Evolutionary conservation across 2,888 invertebrate species (phyloP).

Genomic region (Nezara viridula): DNA sequence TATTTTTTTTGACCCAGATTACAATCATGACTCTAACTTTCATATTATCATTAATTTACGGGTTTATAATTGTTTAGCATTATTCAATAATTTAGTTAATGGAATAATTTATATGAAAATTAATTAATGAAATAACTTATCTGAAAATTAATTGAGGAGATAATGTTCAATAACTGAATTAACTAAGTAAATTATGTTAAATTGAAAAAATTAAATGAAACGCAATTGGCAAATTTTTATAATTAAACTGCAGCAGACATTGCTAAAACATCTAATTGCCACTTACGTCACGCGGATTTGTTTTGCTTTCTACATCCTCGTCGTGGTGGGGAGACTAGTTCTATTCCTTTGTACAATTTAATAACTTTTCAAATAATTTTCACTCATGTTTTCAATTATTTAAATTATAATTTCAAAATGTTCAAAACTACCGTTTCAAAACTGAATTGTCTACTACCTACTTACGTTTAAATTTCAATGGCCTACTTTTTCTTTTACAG

Average conservation of each 20-base stretch:
- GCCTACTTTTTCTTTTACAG: neutral
- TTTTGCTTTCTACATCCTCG: slow-evolving; percentile 41
- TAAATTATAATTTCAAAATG: neutral
- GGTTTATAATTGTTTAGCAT: too few relatives aligned
- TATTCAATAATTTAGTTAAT: too few relatives aligned
- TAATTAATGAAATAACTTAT: too few relatives aligned
- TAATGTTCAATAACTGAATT: neutral
- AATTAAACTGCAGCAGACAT: slow-evolving; percentile 1
- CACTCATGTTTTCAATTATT: neutral
- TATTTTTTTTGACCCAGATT: too few relatives aligned
- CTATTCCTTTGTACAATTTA: neutral
- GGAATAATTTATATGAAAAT: too few relatives aligned
- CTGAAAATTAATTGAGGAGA: too few relatives aligned
- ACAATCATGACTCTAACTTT: too few relatives aligned
- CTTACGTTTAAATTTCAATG: neutral
- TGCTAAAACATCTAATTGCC: slow-evolving; percentile 42
- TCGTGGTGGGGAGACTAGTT: slow-evolving; percentile 6
- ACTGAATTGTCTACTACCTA: neutral
- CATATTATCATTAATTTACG: too few relatives aligned
- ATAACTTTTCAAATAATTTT: neutral
- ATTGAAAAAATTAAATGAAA: neutral
- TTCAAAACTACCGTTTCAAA: neutral
- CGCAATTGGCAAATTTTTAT: neutral
- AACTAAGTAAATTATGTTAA: neutral
- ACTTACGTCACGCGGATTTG: slow-evolving; percentile 39